These are phyloP conservation scores for Plagodis dolabraria DNA, from an alignment of 2,888 invertebrate species.

Conservation along the genomic window DNA sequence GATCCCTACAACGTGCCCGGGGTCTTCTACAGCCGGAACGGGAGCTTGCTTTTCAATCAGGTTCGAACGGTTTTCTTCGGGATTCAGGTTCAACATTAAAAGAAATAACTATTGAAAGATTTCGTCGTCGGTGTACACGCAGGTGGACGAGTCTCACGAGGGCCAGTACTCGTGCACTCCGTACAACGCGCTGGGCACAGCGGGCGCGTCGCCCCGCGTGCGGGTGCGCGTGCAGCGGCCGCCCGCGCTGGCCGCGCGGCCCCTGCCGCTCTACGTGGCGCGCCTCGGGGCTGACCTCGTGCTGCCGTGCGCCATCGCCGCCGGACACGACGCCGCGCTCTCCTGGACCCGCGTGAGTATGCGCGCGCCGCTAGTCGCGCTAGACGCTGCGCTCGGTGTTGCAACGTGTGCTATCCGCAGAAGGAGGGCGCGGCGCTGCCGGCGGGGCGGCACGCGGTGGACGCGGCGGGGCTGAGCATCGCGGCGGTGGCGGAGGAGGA, in stretches of 20 bases:
- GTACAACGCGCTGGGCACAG: slow-evolving; percentile 94
- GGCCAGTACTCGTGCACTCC: slow-evolving; percentile 97
- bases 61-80: slow-evolving; percentile 40
- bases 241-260: slow-evolving; percentile 92
- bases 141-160: slow-evolving; percentile 93
- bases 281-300: slow-evolving; percentile 92
- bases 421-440: slow-evolving; percentile 91
- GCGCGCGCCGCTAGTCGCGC: slow-evolving; percentile 12
- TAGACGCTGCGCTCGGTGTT: not conserved
- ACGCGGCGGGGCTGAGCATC: slow-evolving; percentile 93
- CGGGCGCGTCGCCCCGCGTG: slow-evolving; percentile 93
- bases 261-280: slow-evolving; percentile 93
- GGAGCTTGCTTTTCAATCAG: slow-evolving; percentile 92
- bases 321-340: slow-evolving; percentile 73
- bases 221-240: slow-evolving; percentile 94
- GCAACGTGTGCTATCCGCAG: slow-evolving; percentile 59
- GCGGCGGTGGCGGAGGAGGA: slow-evolving; percentile 92
- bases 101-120: too few species aligned
- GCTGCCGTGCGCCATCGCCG: slow-evolving; percentile 89
- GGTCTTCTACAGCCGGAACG: slow-evolving; percentile 93
- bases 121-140: slow-evolving; percentile 1
- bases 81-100: too few species aligned
- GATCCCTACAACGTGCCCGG: slow-evolving; percentile 96
- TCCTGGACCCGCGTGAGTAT: slow-evolving; percentile 29
- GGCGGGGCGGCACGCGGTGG: slow-evolving; percentile 87